phyloP scores from a whole-genome alignment of 2,797 vertebrate genomes.

The Artibeus lituratus region DNA sequence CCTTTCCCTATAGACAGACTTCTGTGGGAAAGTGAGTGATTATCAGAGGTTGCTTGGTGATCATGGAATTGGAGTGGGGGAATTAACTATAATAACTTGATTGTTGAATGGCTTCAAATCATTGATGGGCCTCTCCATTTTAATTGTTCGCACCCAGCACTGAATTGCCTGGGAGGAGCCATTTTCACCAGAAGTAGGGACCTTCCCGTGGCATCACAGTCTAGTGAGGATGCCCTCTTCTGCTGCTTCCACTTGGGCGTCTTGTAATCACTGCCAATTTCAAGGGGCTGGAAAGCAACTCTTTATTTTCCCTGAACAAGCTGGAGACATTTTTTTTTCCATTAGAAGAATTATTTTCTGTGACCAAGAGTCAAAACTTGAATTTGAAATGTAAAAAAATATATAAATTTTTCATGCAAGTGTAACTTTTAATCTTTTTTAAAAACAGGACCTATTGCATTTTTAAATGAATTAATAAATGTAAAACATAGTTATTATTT shows the following conservation, averaged over 20 bases:
- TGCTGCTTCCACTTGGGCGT: neutral
- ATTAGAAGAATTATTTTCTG: slow-evolving; percentile 27
- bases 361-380: slow-evolving; percentile 8
- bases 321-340: neutral
- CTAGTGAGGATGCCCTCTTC: neutral
- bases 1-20: slow-evolving; percentile 17
- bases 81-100: slow-evolving; percentile 36
- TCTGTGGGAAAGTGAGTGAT: slow-evolving; percentile 42
- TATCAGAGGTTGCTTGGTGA: slow-evolving; percentile 29
- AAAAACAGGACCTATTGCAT: neutral
- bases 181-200: neutral
- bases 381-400: slow-evolving; percentile 29
- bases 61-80: slow-evolving; percentile 5
- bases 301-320: neutral
- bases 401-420: neutral
- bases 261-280: neutral
- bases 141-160: neutral
- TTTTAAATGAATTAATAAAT: slow-evolving; percentile 23
- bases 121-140: slow-evolving; percentile 7
- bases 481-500: neutral
- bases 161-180: neutral
- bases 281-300: neutral
- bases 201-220: neutral
- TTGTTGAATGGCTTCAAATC: neutral
- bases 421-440: neutral